Evolutionary conservation across 2,797 vertebrate species (phyloP).

Genomic region (Distichodus sexfasciatus): DNA sequence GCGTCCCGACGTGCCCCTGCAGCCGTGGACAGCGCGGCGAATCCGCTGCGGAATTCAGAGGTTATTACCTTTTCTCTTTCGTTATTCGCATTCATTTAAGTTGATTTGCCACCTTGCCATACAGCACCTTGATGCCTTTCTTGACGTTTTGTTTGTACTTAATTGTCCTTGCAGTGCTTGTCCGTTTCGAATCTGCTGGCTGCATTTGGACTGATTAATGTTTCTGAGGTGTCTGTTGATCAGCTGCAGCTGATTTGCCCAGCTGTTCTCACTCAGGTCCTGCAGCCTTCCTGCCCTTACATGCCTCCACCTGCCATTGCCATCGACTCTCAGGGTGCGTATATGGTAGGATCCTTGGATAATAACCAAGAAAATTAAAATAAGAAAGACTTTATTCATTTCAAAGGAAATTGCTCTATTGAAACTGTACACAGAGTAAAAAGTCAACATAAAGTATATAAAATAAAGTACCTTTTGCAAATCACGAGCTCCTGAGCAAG

Average conservation of each 20-base stretch:
- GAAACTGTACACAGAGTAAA: too few relatives aligned
- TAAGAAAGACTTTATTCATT: too few relatives aligned
- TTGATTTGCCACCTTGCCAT: too few relatives aligned
- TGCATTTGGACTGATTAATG: constrained; percentile 37
- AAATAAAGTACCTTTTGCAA: too few relatives aligned
- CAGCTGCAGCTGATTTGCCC: constrained; percentile 49
- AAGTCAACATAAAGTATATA: too few relatives aligned
- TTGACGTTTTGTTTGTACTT: background rate
- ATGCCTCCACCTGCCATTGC: background rate
- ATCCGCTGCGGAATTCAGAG: constrained; percentile 37
- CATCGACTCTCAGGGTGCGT: constrained; percentile 34
- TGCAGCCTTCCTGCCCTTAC: constrained; percentile 45
- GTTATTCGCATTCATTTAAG: too few relatives aligned
- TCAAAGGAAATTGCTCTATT: background rate
- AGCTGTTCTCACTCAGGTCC: constrained; percentile 50
- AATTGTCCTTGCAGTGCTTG: constrained; percentile 32
- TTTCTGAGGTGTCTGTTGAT: constrained; percentile 30
- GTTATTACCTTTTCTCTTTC: too few relatives aligned
- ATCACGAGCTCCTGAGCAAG: too few relatives aligned
- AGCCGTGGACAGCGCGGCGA: constrained; percentile 25
- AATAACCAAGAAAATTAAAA: too few relatives aligned
- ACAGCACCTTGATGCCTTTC: background rate
- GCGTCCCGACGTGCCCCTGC: constrained; percentile 29
- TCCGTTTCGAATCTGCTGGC: constrained; percentile 30
- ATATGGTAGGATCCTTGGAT: background rate